Base-by-base conservation (phyloP, 2,113 vertebrate species). In the Phyllopteryx taeniolatus region DNA sequence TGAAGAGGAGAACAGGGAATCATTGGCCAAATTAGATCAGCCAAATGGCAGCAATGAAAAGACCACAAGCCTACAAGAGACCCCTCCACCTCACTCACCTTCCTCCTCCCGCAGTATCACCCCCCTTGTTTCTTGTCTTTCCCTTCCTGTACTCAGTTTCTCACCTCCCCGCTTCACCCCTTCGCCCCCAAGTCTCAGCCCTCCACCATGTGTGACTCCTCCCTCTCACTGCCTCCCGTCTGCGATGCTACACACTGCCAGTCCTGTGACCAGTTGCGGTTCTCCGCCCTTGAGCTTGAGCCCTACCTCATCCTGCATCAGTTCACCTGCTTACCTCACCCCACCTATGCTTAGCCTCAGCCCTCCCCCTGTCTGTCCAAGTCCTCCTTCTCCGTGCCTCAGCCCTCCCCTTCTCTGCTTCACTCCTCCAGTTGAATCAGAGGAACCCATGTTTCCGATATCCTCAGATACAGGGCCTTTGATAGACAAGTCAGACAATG, bases 321-420 rank as follows among this genome's bases (percentile, higher is more conserved):
- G 87, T 76, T 88, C 90, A 19, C 87, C 89, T 71, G 80, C 87
- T 19, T 89, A 89, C 77, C 88, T 90, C 66, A 90, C 90, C 49
- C 90, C 89, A 9, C 85, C 89, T 0, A 83, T 86, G 84, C 89
- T 88, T 9, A 89, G 86, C 82, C 88, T 87, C 57, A 89, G 84
- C 78, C 87, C 90, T 61, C 82, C 90, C 43, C 88, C 88, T 0
- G 74, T 81, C 44, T 90, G 83, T 69, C 77, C 77, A 1, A 88
- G 76, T 49, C 84, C 89, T 0, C 88, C 89, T 20, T 82, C 86
- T 19, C 85, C 83, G 22, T 85, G 81, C 71, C 85, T 87, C 69
- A 89, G 83, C 67, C 85, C 89, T 62, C 87, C 90, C n/a, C 82
- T 90, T 62, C 89, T 90, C 78, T 87, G 85, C 64, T 87, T 91